These are phyloP conservation scores for Caenorhabditis latens DNA, from an alignment of 1,140 invertebrate species.

Conservation along the genomic window DNA sequence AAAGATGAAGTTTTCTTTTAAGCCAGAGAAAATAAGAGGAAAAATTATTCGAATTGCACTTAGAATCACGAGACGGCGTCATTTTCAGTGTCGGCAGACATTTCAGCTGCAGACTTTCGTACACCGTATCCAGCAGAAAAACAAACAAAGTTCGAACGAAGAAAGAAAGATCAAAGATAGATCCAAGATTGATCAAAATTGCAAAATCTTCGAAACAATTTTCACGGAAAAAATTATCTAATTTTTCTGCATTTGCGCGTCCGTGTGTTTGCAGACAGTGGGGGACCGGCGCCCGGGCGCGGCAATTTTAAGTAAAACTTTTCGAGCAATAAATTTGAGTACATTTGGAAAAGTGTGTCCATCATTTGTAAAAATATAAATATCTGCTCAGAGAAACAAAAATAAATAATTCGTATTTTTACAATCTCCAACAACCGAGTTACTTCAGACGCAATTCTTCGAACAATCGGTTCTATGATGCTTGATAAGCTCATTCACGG, in stretches of 20 bases:
- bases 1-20: not conserved
- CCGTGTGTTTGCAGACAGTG: not conserved
- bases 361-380: too few species aligned
- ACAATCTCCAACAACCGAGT: too few species aligned
- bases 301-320: not conserved
- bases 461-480: too few species aligned
- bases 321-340: not conserved
- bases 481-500: too few species aligned
- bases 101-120: not conserved
- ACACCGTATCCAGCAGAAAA: not conserved
- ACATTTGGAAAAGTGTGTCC: not conserved
- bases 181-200: not conserved
- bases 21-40: not conserved
- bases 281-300: not conserved
- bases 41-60: not conserved
- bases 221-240: not conserved
- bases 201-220: not conserved
- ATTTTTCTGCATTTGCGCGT: constrained; percentile 6
- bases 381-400: too few species aligned
- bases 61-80: constrained; percentile 4
- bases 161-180: not conserved
- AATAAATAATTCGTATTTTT: too few species aligned
- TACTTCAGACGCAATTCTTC: too few species aligned
- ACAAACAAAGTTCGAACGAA: not conserved
- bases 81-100: not conserved